Evolutionary conservation across 2,888 invertebrate genomes (phyloP).

Genomic region (Epiblema foenella): DNA sequence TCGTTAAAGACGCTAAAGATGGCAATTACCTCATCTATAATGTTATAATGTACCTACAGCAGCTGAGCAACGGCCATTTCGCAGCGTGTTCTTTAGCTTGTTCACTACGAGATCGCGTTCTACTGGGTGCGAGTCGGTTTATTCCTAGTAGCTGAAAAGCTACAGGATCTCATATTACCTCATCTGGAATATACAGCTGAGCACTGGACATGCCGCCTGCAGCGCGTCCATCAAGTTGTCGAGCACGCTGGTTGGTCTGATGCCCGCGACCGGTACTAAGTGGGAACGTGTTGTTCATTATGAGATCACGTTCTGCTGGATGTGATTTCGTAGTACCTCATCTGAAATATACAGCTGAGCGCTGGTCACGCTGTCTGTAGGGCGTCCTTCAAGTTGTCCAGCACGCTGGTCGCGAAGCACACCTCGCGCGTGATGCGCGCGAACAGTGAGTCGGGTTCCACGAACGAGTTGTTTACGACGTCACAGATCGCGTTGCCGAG

Average conservation of each 20-base stretch:
- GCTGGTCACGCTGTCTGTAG: slow-evolving; percentile 20
- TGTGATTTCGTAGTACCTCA: slow-evolving; percentile 14
- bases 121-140: too few relatives aligned
- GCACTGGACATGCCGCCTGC: slow-evolving; percentile 18
- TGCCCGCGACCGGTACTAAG: neutral
- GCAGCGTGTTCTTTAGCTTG: too few relatives aligned
- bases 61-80: neutral
- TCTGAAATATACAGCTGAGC: slow-evolving; percentile 18
- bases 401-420: slow-evolving; percentile 13
- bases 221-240: slow-evolving; percentile 19
- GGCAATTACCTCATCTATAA: too few relatives aligned
- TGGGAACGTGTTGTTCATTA: too few relatives aligned
- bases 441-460: slow-evolving; percentile 6
- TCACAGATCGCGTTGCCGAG: slow-evolving; percentile 22
- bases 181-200: slow-evolving; percentile 22
- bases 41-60: too few relatives aligned
- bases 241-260: slow-evolving; percentile 13
- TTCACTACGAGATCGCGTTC: too few relatives aligned
- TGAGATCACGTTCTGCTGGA: too few relatives aligned
- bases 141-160: neutral
- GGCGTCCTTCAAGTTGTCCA: slow-evolving; percentile 18
- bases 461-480: slow-evolving; percentile 14
- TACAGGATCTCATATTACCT: slow-evolving; percentile 6
- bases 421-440: slow-evolving; percentile 26
- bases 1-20: too few relatives aligned